Percentiles rank a stretch among this genome's conserved stretches.
These are phyloP conservation scores for Macaria liturata DNA, from an alignment of 2,888 invertebrate genomes.

Conservation along the genomic window DNA sequence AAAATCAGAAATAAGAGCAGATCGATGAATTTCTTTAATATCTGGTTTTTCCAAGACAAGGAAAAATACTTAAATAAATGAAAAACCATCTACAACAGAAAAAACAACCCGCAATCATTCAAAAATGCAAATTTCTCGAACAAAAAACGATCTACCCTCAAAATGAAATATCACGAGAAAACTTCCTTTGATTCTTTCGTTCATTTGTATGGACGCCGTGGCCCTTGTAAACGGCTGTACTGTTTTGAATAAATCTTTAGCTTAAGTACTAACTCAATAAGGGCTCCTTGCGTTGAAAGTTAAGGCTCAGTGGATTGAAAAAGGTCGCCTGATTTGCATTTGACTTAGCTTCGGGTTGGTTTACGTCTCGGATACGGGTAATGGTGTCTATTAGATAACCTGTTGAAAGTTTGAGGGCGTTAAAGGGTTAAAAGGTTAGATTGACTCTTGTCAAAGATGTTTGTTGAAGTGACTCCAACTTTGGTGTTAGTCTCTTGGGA, in stretches of 20 bases:
- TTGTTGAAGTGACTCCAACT: no score
- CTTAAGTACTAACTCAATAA: constrained; percentile 73
- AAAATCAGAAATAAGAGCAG: no score
- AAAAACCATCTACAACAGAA: no score
- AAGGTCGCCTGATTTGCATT: constrained; percentile 71
- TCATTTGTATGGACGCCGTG: constrained; percentile 61
- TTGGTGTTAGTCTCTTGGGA: no score
- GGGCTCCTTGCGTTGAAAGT: constrained; percentile 54
- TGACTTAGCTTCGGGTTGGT: constrained; percentile 40
- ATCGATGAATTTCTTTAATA: no score
- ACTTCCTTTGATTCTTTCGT: constrained; percentile 31
- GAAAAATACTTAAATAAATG: no score
- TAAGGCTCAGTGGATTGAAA: constrained; percentile 66
- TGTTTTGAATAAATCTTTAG: constrained; percentile 73
- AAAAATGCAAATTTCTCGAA: constrained; percentile 27
- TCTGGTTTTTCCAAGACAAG: no score
- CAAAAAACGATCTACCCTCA: constrained; percentile 6
- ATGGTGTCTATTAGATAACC: constrained; percentile 41
- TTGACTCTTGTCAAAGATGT: no score
- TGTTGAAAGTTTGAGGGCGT: constrained; percentile 33
- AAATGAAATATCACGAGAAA: constrained; percentile 29
- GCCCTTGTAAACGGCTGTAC: constrained; percentile 56
- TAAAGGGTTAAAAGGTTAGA: no score
- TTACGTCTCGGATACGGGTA: constrained; percentile 31
- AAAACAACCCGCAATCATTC: constrained; percentile 1